Conservation (phyloP, 2,797 vertebrate genomes). For the Xiphorhynchus erythropygius region DNA sequence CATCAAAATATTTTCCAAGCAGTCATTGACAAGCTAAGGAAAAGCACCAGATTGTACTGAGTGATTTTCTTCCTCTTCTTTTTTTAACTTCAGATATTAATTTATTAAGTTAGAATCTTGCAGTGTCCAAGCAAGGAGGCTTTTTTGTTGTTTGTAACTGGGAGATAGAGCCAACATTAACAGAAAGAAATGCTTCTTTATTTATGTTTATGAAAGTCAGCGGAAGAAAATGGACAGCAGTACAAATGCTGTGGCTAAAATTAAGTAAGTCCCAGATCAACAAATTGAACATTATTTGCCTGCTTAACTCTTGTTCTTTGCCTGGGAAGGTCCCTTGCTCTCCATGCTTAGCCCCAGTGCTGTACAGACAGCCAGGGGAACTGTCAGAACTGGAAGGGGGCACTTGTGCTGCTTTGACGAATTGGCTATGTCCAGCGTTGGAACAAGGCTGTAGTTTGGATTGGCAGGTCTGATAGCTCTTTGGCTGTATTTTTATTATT, state of each 20-base stretch:
- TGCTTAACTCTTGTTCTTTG: neutral
- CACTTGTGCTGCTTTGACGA: neutral
- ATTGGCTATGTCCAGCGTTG: neutral
- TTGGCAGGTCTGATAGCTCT: neutral
- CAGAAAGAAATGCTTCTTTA: neutral
- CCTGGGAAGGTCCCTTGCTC: neutral
- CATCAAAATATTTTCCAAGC: neutral
- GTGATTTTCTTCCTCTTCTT: neutral
- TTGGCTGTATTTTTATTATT: conserved; percentile 27
- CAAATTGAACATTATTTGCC: neutral
- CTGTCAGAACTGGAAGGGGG: neutral
- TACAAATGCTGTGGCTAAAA: neutral
- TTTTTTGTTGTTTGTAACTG: neutral
- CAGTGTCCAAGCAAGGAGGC: neutral
- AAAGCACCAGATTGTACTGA: neutral
- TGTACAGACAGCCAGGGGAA: neutral
- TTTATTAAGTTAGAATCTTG: neutral
- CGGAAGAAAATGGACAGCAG: neutral
- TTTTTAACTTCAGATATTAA: neutral
- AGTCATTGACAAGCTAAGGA: neutral
- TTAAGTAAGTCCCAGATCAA: neutral
- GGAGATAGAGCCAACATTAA: neutral
- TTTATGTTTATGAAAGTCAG: neutral
- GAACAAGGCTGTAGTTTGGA: conserved; percentile 9
- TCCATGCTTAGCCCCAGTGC: neutral